These are phyloP conservation scores for Cheilosia scutellata DNA, from an alignment of 2,888 invertebrate species.

Conservation along the genomic window DNA sequence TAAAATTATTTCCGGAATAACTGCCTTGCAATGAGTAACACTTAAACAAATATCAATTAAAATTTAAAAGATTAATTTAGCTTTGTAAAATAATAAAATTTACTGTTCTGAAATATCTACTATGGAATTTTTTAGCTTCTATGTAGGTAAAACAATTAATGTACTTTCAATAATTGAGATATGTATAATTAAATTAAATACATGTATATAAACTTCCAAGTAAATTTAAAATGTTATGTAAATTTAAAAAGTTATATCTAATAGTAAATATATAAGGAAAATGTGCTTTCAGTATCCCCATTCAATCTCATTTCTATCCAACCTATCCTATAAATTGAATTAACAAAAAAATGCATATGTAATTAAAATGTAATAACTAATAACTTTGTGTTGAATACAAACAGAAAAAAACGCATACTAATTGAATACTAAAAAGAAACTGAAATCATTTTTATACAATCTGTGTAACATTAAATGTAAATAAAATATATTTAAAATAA, in stretches of 20 bases:
- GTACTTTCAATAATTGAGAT: neutral
- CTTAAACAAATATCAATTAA: slow-evolving; percentile 5
- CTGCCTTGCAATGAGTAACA: no score
- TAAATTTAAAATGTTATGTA: slow-evolving; percentile 30
- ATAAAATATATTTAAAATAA: slow-evolving; percentile 25
- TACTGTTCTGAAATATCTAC: slow-evolving; percentile 51
- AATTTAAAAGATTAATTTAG: slow-evolving; percentile 16
- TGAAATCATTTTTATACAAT: slow-evolving; percentile 41
- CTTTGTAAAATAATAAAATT: slow-evolving; percentile 50
- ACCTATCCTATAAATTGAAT: slow-evolving; percentile 3
- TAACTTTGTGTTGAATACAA: slow-evolving; percentile 39
- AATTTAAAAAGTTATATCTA: slow-evolving; percentile 18
- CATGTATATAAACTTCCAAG: slow-evolving; percentile 51
- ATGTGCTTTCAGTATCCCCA: slow-evolving; percentile 24
- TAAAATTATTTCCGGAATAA: no score
- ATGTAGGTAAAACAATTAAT: slow-evolving; percentile 41
- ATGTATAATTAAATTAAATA: neutral
- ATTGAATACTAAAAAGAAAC: slow-evolving; percentile 47
- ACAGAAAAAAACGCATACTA: slow-evolving; percentile 43
- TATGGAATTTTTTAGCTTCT: slow-evolving; percentile 44
- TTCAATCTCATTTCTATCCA: slow-evolving; percentile 13
- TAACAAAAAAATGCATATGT: slow-evolving; percentile 3
- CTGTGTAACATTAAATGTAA: slow-evolving; percentile 21
- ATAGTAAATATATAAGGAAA: no score
- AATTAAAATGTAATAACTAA: slow-evolving; percentile 9